Base-by-base conservation (phyloP, 2,113 vertebrate genomes). In the Lynx canadensis region DNA sequence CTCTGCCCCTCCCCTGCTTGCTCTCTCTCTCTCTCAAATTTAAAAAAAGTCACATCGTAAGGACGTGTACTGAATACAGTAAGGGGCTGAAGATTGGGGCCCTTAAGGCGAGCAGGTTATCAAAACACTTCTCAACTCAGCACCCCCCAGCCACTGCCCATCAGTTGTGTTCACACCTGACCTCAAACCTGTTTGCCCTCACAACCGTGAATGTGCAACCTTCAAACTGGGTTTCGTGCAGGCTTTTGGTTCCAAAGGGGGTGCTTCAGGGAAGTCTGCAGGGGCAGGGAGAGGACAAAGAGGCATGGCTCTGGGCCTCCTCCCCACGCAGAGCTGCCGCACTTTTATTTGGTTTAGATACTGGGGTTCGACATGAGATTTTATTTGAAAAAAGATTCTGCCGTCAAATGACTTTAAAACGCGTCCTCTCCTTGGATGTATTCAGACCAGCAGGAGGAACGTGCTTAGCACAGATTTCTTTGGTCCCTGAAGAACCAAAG, bases 121-220 rank as follows among this genome's bases (percentile, higher is more conserved):
- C 38, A 4, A n/a, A 82, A 83, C 9, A 7, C 27, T 45, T 48
- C 45, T 33, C 38, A 29, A 15, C n/a, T 50, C 69, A 16, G 65
- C 7, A 9, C 15, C 33, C 38, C 50, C n/a, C 8, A 48, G 38
- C 18, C 7, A 0, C 84, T 41, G 45, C 31, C 5, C 84, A 2
- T 45, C 52, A 7, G 31, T 0, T 14, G 48, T 73, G 41, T 60
- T 52, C 71, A 16, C 41, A 71, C 36, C 2, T 12, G 60, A 14
- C 18, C 5, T n/a, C 23, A 55, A 23, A 6, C 23, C 73, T 33
- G 27, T 50, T 68, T 60, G 31, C 38, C n/a, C 13, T 23, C 38
- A 33, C 12, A 21, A 1, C 41, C 38, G 1, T 15, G 41, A 36
- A 82, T 36, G 9, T 0, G 0, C 8, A 3, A 6, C 55, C 48